Base-by-base conservation (phyloP, 2,113 vertebrate species). In the Murina feae region DNA sequence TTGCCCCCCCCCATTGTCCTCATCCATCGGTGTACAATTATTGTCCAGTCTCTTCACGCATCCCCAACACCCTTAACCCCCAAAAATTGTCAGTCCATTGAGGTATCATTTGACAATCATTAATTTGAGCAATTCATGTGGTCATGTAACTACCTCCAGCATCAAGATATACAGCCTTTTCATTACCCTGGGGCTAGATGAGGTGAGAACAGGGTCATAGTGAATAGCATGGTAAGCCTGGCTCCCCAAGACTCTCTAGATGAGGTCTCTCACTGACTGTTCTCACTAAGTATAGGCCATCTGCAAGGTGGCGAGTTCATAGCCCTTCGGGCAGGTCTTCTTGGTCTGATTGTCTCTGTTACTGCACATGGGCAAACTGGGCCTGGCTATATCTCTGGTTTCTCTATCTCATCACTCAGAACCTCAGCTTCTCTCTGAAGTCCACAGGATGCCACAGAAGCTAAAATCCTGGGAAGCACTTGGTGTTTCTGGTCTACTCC, bases 191-290 rank as follows among this genome's bases (percentile, higher is more conserved):
- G 30, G 60, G 60, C 60, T 63, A 28, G 60, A 32, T 63, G 60
- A 14, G 11, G 60, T 63, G 60, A 63, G 23, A 25, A 28, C 9
- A 60, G 58, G 58, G 58, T 60, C 58, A 63, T 12, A 30, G 28
- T 2, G 28, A 32, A 32, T 13, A 32, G 60, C 6, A 0, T 32
- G 63, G n/a, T 4, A n/a, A n/a, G n/a, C n/a, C n/a, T n/a, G 3
- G 30, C 13, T 7, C 44, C 37, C 2, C 0, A 1, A 1, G 7
- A 14, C 17, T 6, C 47, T 68, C 35, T 9, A 5, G 4, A 39
- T 1, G 14, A 2, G 35, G 3, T 17, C 2, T 71, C 32, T 10
- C 3, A n/a, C 4, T 10, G 9, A 9, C 5, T 0, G 0, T 10
- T 71, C 79, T 53, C 49, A 18, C 16, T 18, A 5, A 9, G 25